A percentile compares a stretch with the other conserved stretches of the same genome.
Evolutionary conservation across 2,113 vertebrate species (phyloP).

Genomic region (Rhabdornis inornatus): DNA sequence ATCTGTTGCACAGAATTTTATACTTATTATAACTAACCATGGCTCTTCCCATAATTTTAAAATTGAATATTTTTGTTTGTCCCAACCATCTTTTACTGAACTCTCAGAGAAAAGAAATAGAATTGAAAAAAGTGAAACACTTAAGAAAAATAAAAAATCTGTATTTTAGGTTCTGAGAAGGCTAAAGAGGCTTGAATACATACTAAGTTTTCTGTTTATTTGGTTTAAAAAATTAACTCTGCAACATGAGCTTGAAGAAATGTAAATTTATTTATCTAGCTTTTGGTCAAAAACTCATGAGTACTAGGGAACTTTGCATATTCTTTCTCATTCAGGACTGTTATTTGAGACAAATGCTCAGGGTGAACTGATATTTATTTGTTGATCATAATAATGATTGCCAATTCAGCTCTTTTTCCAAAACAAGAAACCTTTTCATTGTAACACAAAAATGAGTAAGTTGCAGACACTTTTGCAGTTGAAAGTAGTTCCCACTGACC

Average conservation of each 20-base stretch:
- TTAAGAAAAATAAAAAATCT: neutral
- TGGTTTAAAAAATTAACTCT: neutral
- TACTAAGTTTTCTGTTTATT: neutral
- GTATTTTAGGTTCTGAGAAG: neutral
- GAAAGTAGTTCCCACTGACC: neutral
- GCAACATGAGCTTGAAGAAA: neutral
- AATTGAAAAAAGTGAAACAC: neutral
- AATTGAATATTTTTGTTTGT: neutral
- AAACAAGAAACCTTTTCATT: neutral
- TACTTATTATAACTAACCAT: neutral
- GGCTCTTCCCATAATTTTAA: neutral
- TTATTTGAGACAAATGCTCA: neutral
- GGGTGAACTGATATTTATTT: neutral
- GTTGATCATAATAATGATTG: neutral
- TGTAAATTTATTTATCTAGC: neutral
- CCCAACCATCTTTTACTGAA: neutral
- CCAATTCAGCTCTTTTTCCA: neutral
- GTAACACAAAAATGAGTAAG: neutral
- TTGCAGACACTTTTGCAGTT: neutral
- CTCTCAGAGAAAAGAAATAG: neutral
- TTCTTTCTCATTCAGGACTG: neutral
- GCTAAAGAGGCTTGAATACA: neutral
- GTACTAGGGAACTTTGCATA: neutral
- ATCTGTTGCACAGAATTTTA: neutral
- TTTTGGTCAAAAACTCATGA: neutral